phyloP scores from a whole-genome alignment of 37 sponge, comb jelly and placozoan species.

The Ephydatia muelleri region DNA sequence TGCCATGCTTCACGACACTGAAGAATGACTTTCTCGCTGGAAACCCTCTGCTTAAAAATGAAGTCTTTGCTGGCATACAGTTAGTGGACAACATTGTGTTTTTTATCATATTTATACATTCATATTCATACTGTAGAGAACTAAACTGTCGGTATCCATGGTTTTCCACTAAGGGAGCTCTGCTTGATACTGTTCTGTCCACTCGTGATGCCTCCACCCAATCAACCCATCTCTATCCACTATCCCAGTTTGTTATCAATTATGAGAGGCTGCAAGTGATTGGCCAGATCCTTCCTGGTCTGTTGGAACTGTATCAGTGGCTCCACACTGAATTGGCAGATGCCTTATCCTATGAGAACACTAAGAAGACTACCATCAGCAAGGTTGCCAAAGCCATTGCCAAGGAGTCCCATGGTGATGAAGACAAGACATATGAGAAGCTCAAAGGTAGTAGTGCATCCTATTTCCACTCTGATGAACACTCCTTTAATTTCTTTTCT shows the following conservation, averaged over 20 bases:
- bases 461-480: background rate
- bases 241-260: slow-evolving; percentile 56
- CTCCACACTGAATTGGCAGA: slow-evolving; percentile 68
- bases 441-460: background rate
- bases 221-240: slow-evolving; percentile 10
- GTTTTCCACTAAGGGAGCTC: slow-evolving; percentile 36
- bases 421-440: background rate
- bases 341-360: slow-evolving; percentile 56
- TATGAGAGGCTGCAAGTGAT: slow-evolving; percentile 44
- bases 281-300: slow-evolving; percentile 69
- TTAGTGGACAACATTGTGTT: background rate
- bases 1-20: background rate
- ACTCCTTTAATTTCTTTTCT: background rate
- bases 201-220: slow-evolving; percentile 7
- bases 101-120: background rate
- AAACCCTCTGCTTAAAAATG: background rate
- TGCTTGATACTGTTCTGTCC: slow-evolving; percentile 47
- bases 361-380: slow-evolving; percentile 50
- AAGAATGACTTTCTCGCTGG: background rate
- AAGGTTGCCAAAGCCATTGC: slow-evolving; percentile 31
- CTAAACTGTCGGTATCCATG: slow-evolving; percentile 58
- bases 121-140: slow-evolving; percentile 12
- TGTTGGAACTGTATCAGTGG: slow-evolving; percentile 88
- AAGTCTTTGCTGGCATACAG: background rate
- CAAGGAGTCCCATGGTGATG: background rate